Percentiles rank a stretch among this genome's conserved stretches.
These are phyloP conservation scores for Himantopus leucocephalus DNA, from an alignment of 2,113 vertebrate species.

Conservation along the genomic window DNA sequence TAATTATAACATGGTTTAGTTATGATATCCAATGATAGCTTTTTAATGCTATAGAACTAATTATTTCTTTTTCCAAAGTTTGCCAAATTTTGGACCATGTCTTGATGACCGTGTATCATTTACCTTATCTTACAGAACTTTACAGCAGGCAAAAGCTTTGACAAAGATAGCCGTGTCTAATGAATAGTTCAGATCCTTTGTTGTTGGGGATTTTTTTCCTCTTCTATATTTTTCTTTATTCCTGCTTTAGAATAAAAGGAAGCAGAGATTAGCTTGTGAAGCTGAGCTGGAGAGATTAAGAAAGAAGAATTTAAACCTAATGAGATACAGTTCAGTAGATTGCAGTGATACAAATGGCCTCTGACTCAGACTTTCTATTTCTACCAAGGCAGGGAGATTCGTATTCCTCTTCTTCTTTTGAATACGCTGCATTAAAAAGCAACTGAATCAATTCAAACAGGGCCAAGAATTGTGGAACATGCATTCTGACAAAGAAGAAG, in stretches of 20 bases:
- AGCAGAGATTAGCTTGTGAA: background rate
- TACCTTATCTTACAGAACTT: background rate
- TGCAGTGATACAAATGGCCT: background rate
- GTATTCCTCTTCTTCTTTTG: background rate
- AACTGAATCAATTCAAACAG: background rate
- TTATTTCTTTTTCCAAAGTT: background rate
- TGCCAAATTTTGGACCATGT: background rate
- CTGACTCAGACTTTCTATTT: background rate
- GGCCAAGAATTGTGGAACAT: background rate
- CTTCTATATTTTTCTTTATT: background rate
- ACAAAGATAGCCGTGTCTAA: background rate
- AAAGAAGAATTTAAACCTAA: background rate
- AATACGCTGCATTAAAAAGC: background rate
- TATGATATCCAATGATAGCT: background rate
- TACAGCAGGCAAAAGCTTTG: background rate
- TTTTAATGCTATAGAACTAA: background rate
- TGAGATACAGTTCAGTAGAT: background rate
- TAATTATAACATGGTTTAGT: background rate
- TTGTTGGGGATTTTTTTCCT: rapidly evolving
- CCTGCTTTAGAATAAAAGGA: background rate
- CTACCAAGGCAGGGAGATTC: background rate
- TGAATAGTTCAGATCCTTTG: background rate
- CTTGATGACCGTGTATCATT: background rate
- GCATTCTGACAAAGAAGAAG: background rate
- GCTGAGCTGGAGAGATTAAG: background rate